Evolutionary conservation across 2,888 invertebrate genomes (phyloP), one percentile per base, ranked within the genome.

Genomic region (Coelinius sp.): DNA sequence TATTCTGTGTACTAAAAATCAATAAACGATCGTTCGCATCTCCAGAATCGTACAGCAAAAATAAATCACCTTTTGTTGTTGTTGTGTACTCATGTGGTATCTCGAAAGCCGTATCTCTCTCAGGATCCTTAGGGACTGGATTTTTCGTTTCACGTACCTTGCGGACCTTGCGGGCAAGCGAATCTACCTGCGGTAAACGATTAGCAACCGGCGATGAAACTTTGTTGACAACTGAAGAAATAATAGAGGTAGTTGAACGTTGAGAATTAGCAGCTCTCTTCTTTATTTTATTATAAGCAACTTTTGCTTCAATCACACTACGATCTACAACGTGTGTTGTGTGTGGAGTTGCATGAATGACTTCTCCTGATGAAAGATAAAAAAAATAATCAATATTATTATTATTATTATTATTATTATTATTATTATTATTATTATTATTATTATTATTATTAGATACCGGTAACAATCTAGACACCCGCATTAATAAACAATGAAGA

Each of bases 1-100:
- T n/a, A n/a, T 67, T 20, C 35, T 59, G 59, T 12, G 71, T 71
- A 14, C 56, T 24, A 14, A 71, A 59, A 24, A 66, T 71, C 17
- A 70, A 62, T n/a, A 46, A 46, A 8, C 69, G 46, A 14, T 46
- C 62, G 12, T 62, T 69, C n/a, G 22, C 44, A 8, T 27, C 20
- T 7, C 56, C 44, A 20, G 17, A 35, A 70, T 70, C 70, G 59
- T 70, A 56, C 10, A 44, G n/a, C 8, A 66, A 46, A 24, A 70
- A 65, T n/a, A 25, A 35, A 17, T 44, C 27, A 12, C 38, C 65
- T 56, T 41, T 70, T 20, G 12, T 17, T 5, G 62, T 71, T 35
- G 31, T n/a, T n/a, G n/a, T 53, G 14, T 44, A 70, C 3, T 44
- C 31, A 67, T 52, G 35, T 17, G 71, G 59, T 14, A 62, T 31